Percentiles rank a stretch among this genome's conserved stretches.
phyloP scores from a whole-genome alignment of 1,140 invertebrate genomes.

The Lasioglossum albipes region DNA sequence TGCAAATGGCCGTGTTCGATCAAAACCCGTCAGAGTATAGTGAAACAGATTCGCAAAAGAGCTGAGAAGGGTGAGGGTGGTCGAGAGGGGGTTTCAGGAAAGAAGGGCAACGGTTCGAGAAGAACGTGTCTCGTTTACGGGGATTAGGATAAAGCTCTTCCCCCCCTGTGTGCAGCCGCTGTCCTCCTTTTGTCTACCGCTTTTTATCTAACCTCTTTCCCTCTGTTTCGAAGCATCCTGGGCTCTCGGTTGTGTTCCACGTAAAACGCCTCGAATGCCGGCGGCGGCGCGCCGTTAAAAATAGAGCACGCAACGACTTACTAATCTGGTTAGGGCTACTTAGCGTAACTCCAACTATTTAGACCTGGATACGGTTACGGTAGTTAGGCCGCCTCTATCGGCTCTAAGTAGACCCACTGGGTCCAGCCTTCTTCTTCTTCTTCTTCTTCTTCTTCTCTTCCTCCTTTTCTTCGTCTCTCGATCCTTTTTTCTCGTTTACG shows the following conservation, averaged over 20 bases:
- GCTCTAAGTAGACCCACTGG: constrained; percentile 48
- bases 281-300: constrained; percentile 72
- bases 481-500: not conserved
- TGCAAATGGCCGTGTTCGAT: constrained; percentile 29
- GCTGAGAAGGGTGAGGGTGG: constrained; percentile 10
- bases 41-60: not conserved
- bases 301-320: constrained; percentile 80
- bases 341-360: constrained; percentile 79
- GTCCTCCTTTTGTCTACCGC: constrained; percentile 1
- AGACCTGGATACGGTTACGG: constrained; percentile 78
- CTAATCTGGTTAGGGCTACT: constrained; percentile 80
- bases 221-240: constrained; percentile 15
- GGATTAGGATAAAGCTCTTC: constrained; percentile 61
- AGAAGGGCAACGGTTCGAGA: constrained; percentile 23
- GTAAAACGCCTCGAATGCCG: constrained; percentile 54
- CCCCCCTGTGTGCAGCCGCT: not conserved
- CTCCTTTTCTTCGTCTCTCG: not conserved
- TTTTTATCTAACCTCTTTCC: constrained; percentile 42
- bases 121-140: constrained; percentile 58
- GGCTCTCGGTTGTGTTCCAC: constrained; percentile 27
- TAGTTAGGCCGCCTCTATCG: constrained; percentile 61
- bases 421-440: not conserved
- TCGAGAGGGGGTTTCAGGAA: constrained; percentile 12
- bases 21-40: constrained; percentile 1
- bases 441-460: not conserved